These are phyloP conservation scores for Drosophila gaucha DNA, from an alignment of 2,888 invertebrate genomes.

Conservation along the genomic window DNA sequence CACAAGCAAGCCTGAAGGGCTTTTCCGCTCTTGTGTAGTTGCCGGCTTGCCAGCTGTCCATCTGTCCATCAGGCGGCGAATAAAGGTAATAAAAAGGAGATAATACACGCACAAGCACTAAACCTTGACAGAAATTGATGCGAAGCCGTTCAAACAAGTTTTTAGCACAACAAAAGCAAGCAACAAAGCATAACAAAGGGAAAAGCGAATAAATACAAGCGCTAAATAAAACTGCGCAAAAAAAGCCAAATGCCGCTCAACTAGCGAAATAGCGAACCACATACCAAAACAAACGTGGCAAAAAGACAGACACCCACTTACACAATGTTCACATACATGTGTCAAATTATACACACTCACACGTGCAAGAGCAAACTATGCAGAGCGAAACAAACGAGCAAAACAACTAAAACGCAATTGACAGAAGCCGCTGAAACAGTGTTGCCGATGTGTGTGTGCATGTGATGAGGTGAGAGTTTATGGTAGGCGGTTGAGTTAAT, in stretches of 20 bases:
- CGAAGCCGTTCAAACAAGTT: conserved; percentile 59
- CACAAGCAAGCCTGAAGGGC: conserved; percentile 14
- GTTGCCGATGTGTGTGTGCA: conserved; percentile 7
- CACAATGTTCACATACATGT: background rate
- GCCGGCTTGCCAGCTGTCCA: conserved; percentile 29
- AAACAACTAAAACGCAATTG: conserved; percentile 78
- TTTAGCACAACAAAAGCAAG: conserved; percentile 38
- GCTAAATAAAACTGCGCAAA: conserved; percentile 39
- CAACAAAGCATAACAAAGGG: conserved; percentile 43
- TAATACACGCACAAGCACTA: conserved; percentile 37
- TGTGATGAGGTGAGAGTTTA: conserved; percentile 15
- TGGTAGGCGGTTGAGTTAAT: conserved; percentile 10
- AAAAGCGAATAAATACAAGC: conserved; percentile 61
- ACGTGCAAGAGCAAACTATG: conserved; percentile 48
- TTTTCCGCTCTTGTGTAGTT: too few relatives aligned
- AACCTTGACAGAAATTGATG: conserved; percentile 59
- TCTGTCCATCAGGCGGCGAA: conserved; percentile 45
- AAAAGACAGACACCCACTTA: conserved; percentile 34
- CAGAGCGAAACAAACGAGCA: conserved; percentile 71
- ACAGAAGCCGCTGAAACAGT: conserved; percentile 16
- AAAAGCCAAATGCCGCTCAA: conserved; percentile 41
- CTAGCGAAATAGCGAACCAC: conserved; percentile 55
- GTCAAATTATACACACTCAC: background rate
- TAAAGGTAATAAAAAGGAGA: conserved; percentile 34
- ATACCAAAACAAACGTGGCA: conserved; percentile 63